Evolutionary conservation across 2,888 invertebrate genomes (phyloP), one percentile per base, ranked within the genome.

Genomic region (Drosophila greeni): DNA sequence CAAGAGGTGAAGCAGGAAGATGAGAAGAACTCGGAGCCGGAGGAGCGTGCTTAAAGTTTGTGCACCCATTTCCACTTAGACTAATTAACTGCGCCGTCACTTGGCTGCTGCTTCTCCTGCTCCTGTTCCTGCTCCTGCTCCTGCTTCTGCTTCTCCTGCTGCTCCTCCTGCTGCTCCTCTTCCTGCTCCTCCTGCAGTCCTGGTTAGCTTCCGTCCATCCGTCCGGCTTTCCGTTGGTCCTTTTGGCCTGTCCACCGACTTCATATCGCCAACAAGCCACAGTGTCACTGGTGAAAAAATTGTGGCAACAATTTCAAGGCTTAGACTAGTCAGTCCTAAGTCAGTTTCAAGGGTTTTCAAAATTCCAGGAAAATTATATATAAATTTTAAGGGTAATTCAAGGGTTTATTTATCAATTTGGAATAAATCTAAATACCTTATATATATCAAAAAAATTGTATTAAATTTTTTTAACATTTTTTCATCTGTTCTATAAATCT

Each of bases 21-120:
- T 11, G 42, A 9, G 24, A 26, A 42, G 42, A 23, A 42, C 24
- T 42, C 24, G 16, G 14, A 29, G 53, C 33, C 26, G 23, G 24
- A 34, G 31, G 59, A 53, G 66, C 49, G 40, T 67, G 58, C 84
- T 83, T 82, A 53, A 78, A 81, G 84, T 84, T 78, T 82, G 78
- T 80, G 70, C 80, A 72, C 70, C 70, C 70, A 82, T 76, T 84
- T 84, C 83, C 79, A 80, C 79, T 80, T 80, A 80, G 85, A 80
- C 79, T 80, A 80, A 80, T 80, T 84, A 80, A 84, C 83, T 82
- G 77, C 74, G 77, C 83, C 80, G 72, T 79, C 79, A 82, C 84
- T 79, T 82, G 84, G 71, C 33, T 67, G 65, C 48, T 62, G 42
- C 51, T 20, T 3, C 16, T 31, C 11, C 34, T 66, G 52, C 47